phyloP scores from a whole-genome alignment of 2,888 invertebrate genomes.

The Plemyria rubiginata region DNA sequence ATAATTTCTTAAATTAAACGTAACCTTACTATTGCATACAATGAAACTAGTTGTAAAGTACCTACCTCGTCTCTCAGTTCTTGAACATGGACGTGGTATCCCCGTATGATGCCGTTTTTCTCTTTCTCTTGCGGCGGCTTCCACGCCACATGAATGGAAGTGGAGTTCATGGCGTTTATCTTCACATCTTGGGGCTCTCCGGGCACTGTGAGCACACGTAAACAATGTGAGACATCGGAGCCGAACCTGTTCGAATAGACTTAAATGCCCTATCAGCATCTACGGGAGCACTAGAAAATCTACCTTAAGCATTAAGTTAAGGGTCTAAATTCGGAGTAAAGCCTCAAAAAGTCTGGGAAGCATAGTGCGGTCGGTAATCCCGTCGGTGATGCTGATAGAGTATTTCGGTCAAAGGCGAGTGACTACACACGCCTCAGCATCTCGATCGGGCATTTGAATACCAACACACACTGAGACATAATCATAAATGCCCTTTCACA shows the following conservation, averaged over 20 bases:
- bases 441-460: conserved; percentile 89
- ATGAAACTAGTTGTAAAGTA: conserved; percentile 1
- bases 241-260: conserved; percentile 57
- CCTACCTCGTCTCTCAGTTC: conserved; percentile 93
- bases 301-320: conserved; percentile 67
- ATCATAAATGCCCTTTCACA: conserved; percentile 80
- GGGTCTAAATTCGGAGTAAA: conserved; percentile 65
- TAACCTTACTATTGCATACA: conserved; percentile 15
- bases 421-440: conserved; percentile 76
- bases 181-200: conserved; percentile 98
- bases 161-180: conserved; percentile 95
- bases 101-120: conserved; percentile 97
- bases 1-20: conserved; percentile 27
- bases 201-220: conserved; percentile 91
- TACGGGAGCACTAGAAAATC: conserved; percentile 77
- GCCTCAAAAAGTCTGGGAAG: conserved; percentile 53
- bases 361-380: conserved; percentile 76
- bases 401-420: conserved; percentile 72
- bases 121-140: conserved; percentile 96
- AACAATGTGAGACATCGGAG: conserved; percentile 53
- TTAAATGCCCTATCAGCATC: conserved; percentile 85
- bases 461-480: conserved; percentile 87
- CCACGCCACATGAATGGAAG: conserved; percentile 98
- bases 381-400: conserved; percentile 82
- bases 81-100: conserved; percentile 98